These are phyloP conservation scores for Oncorhynchus nerka DNA, from an alignment of 2,113 vertebrate species.

Conservation along the genomic window DNA sequence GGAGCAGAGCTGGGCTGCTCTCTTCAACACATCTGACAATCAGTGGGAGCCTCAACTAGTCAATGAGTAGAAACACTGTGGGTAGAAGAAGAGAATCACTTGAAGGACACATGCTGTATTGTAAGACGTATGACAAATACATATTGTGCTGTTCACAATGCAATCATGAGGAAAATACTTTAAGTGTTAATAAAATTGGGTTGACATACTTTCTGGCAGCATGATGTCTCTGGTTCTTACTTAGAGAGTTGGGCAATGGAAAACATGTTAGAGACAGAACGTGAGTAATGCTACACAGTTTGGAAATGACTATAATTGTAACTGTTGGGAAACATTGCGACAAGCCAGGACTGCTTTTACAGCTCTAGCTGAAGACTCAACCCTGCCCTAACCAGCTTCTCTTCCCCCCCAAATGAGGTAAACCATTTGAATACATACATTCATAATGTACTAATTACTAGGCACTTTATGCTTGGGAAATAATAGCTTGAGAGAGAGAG, in stretches of 20 bases:
- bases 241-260: constrained; percentile 17
- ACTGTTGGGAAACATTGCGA: constrained; percentile 15
- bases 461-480: not conserved
- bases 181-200: not conserved
- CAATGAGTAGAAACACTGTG: not conserved
- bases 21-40: not conserved
- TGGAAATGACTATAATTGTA: constrained; percentile 31
- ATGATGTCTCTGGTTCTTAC: constrained; percentile 26
- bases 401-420: not conserved
- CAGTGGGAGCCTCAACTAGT: not conserved
- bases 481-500: too few species aligned
- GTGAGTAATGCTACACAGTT: constrained; percentile 20
- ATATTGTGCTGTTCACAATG: not conserved
- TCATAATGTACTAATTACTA: not conserved
- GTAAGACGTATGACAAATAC: not conserved
- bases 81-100: not conserved
- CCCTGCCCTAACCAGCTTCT: not conserved
- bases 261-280: constrained; percentile 45
- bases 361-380: not conserved
- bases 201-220: not conserved
- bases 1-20: not conserved
- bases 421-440: not conserved
- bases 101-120: not conserved
- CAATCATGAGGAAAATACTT: not conserved
- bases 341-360: not conserved